Conservation (phyloP, 1,140 invertebrate species). For the Hydropsyche tenuis region DNA sequence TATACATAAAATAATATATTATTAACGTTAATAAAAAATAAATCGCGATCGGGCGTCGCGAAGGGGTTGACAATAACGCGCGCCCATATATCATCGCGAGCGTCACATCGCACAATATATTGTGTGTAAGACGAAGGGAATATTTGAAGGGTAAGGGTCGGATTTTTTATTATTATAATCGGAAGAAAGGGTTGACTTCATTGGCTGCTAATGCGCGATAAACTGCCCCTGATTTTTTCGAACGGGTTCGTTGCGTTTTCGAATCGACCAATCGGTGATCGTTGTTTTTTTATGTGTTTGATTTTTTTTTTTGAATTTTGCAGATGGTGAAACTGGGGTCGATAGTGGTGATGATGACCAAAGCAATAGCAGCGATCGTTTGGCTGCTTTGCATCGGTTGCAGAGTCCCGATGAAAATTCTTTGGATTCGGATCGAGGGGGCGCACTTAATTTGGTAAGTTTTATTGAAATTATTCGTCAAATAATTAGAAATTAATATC, state of each 20-base stretch:
- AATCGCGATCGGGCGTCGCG: conserved; percentile 3
- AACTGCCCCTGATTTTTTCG: conserved; percentile 28
- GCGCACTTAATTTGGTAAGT: conserved; percentile 65
- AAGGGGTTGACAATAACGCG: conserved; percentile 42
- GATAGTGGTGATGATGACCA: conserved; percentile 64
- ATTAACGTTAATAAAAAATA: neutral
- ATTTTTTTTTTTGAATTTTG: conserved; percentile 10
- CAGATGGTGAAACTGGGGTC: conserved; percentile 63
- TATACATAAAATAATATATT: conserved; percentile 31
- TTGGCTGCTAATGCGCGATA: conserved; percentile 51
- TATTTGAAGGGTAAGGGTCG: conserved; percentile 12
- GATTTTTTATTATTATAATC: too few relatives aligned
- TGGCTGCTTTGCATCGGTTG: conserved; percentile 50
- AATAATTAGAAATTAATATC: too few relatives aligned
- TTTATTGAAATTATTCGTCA: neutral
- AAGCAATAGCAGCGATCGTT: conserved; percentile 60
- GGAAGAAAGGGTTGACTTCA: conserved; percentile 34
- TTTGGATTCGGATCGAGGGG: conserved; percentile 63
- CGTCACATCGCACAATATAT: neutral
- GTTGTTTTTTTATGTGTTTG: neutral
- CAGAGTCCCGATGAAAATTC: conserved; percentile 63
- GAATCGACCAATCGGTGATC: neutral
- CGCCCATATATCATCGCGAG: conserved; percentile 47
- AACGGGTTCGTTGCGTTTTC: too few relatives aligned
- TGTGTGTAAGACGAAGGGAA: too few relatives aligned